A percentile compares a stretch with the other conserved stretches of the same genome.
Conservation (phyloP, 2,797 vertebrate species). For the Mionectes olivaceus region DNA sequence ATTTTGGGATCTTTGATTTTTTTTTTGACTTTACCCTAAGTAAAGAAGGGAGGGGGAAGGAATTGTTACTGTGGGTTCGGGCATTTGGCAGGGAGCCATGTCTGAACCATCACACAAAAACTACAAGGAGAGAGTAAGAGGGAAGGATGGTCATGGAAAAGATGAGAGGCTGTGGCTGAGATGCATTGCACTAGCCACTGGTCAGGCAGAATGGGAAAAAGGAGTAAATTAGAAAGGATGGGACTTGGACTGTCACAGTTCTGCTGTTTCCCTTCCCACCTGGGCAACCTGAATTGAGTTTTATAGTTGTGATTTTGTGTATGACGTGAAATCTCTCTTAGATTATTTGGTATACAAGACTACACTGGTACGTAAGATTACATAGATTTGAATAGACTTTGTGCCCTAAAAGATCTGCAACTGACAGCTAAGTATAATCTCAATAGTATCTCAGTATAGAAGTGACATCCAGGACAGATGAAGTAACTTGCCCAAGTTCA, state of each 20-base stretch:
- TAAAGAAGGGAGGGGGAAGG: too few species aligned
- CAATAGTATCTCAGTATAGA: neutral
- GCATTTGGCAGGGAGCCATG: too few species aligned
- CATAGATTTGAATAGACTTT: neutral
- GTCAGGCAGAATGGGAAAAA: neutral
- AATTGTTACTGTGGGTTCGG: too few species aligned
- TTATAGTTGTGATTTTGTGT: neutral
- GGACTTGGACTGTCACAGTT: neutral
- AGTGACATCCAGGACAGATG: neutral
- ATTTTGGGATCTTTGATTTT: too few species aligned
- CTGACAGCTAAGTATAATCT: neutral
- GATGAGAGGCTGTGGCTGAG: neutral
- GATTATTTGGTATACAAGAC: neutral
- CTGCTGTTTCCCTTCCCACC: neutral
- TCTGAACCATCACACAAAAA: too few species aligned
- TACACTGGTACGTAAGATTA: neutral
- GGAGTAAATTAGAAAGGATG: neutral
- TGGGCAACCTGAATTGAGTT: neutral
- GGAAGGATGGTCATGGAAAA: neutral
- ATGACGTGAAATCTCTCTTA: neutral
- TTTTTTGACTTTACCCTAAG: too few species aligned
- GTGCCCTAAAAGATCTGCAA: neutral
- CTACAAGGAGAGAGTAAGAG: neutral
- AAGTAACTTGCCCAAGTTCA: neutral
- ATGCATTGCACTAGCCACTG: neutral